Percentiles rank a stretch among this genome's conserved stretches.
phyloP scores from a whole-genome alignment of 2,888 invertebrate genomes.

The Gandaritis pyraliata region DNA sequence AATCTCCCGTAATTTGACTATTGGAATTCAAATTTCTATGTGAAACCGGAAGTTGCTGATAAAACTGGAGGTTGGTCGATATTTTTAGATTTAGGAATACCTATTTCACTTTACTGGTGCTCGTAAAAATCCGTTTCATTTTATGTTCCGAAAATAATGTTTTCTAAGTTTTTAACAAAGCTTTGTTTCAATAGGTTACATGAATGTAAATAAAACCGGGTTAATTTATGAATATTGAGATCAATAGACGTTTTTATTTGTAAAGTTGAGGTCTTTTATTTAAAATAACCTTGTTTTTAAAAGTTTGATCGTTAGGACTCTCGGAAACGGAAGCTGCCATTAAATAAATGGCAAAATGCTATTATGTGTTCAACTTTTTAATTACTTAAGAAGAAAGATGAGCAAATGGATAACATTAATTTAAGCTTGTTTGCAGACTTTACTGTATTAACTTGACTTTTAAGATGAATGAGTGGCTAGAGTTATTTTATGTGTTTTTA shows the following conservation, averaged over 20 bases:
- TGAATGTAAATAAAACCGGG: no score
- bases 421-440: conserved; percentile 26
- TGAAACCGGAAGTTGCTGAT: no score
- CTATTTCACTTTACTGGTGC: background rate
- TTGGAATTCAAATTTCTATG: no score
- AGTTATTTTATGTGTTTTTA: background rate
- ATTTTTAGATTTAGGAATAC: background rate
- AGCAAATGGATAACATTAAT: conserved; percentile 33
- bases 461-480: conserved; percentile 3
- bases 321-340: conserved; percentile 18
- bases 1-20: no score
- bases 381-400: conserved; percentile 32
- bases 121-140: background rate
- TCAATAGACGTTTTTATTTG: conserved; percentile 12
- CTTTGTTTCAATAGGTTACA: no score
- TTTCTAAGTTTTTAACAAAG: no score
- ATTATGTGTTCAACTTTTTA: conserved; percentile 35
- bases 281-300: conserved; percentile 27
- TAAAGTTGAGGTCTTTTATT: conserved; percentile 24
- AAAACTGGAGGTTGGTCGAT: background rate
- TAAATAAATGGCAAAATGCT: conserved; percentile 34
- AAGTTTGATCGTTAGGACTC: conserved; percentile 32
- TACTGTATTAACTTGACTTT: conserved; percentile 11
- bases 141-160: background rate
- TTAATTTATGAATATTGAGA: no score